Conservation (phyloP, 1,140 invertebrate species). For the Drosophila bifasciata region DNA sequence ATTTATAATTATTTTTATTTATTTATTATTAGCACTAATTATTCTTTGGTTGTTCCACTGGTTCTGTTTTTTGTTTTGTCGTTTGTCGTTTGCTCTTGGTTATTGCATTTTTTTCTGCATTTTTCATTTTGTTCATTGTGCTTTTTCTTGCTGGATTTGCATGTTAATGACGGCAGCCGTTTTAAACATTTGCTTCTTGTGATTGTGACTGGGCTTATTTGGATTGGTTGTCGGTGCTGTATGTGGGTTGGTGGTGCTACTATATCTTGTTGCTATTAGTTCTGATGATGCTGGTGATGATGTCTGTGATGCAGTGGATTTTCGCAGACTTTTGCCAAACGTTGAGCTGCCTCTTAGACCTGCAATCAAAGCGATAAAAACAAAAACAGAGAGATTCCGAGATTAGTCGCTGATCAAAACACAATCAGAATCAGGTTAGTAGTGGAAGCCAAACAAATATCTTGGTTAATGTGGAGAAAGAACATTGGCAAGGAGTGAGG, state of each 20-base stretch:
- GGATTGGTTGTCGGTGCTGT: slow-evolving; percentile 37
- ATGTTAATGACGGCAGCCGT: slow-evolving; percentile 70
- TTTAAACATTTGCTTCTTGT: slow-evolving; percentile 66
- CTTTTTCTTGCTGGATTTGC: slow-evolving; percentile 67
- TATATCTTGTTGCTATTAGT: slow-evolving; percentile 33
- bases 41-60: slow-evolving; percentile 84
- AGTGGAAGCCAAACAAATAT: slow-evolving; percentile 21
- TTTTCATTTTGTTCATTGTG: slow-evolving; percentile 66
- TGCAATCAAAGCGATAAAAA: slow-evolving; percentile 31
- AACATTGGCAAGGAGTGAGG: neutral
- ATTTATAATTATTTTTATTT: slow-evolving; percentile 73
- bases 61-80: slow-evolving; percentile 73
- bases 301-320: slow-evolving; percentile 54
- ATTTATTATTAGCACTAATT: slow-evolving; percentile 83
- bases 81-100: slow-evolving; percentile 60
- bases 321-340: slow-evolving; percentile 78
- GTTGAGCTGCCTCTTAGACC: slow-evolving; percentile 74
- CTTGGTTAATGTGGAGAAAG: neutral
- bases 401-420: slow-evolving; percentile 18
- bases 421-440: neutral
- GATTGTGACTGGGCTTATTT: slow-evolving; percentile 68
- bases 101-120: slow-evolving; percentile 51
- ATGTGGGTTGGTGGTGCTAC: no score
- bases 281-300: slow-evolving; percentile 73
- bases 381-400: neutral